phyloP scores from a whole-genome alignment of 2,797 vertebrate genomes.

The Sebastes jordani region DNA sequence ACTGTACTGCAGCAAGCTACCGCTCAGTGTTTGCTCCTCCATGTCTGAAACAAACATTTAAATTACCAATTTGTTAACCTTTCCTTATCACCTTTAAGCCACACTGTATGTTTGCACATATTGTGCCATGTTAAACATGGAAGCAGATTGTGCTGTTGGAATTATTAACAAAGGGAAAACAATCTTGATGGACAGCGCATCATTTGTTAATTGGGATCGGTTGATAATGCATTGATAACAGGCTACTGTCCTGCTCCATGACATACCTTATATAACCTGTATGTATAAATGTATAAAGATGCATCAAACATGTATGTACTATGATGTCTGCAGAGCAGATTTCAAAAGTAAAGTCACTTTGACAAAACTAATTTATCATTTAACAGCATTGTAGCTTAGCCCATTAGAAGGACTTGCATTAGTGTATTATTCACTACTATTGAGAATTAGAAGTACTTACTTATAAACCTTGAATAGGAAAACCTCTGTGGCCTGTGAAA shows the following conservation, averaged over 20 bases:
- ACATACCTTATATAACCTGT: neutral
- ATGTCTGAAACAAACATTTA: neutral
- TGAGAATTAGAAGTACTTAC: neutral
- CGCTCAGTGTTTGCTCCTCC: neutral
- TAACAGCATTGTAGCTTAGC: neutral
- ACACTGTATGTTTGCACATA: constrained; percentile 1
- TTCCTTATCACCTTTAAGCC: constrained; percentile 21
- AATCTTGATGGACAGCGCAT: neutral
- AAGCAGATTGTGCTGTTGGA: neutral
- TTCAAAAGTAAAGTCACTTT: neutral
- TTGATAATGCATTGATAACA: neutral
- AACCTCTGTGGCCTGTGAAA: neutral
- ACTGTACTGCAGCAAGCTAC: neutral
- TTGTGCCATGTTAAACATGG: constrained; percentile 4
- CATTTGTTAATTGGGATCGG: neutral
- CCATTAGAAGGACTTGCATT: neutral
- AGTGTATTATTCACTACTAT: neutral
- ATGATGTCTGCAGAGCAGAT: constrained; percentile 36
- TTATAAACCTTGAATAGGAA: neutral
- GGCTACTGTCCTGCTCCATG: neutral
- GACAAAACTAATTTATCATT: neutral
- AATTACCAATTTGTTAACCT: neutral
- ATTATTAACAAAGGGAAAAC: neutral
- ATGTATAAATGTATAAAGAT: neutral
- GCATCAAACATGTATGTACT: neutral